These are phyloP conservation scores for Drosophila pseudotalamancana DNA, from an alignment of 2,888 invertebrate genomes.

Conservation along the genomic window DNA sequence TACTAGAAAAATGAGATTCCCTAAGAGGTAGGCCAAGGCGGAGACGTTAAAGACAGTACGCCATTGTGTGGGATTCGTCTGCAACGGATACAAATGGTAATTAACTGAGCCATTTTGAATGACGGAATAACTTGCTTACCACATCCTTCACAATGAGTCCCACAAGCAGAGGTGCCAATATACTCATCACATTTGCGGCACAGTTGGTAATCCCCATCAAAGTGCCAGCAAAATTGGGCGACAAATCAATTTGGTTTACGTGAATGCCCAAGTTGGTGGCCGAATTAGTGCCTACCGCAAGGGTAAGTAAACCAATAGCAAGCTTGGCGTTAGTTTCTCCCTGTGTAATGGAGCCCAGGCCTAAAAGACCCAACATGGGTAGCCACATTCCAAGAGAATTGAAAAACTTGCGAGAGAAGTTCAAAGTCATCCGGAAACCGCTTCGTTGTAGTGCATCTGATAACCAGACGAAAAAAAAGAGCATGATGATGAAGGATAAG, in stretches of 20 bases:
- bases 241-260: conserved; percentile 88
- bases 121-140: conserved; percentile 83
- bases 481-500: conserved; percentile 85
- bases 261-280: conserved; percentile 87
- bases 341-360: conserved; percentile 85
- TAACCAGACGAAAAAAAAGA: conserved; percentile 85
- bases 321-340: conserved; percentile 81
- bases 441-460: conserved; percentile 85
- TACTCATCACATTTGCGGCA: conserved; percentile 87
- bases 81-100: conserved; percentile 55
- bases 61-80: conserved; percentile 89
- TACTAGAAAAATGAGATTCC: conserved; percentile 88
- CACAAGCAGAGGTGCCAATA: conserved; percentile 87
- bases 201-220: conserved; percentile 90
- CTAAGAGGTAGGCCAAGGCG: conserved; percentile 88
- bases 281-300: conserved; percentile 87
- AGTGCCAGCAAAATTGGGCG: conserved; percentile 89
- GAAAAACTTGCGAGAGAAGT: conserved; percentile 81
- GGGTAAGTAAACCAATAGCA: conserved; percentile 86
- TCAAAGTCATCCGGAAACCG: conserved; percentile 82
- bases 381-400: conserved; percentile 84
- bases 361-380: conserved; percentile 86
- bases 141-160: conserved; percentile 86
- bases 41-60: conserved; percentile 90
- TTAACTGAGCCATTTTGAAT: neutral